Conservation (phyloP, 2,888 invertebrate genomes). For the Drosophila tripunctata region DNA sequence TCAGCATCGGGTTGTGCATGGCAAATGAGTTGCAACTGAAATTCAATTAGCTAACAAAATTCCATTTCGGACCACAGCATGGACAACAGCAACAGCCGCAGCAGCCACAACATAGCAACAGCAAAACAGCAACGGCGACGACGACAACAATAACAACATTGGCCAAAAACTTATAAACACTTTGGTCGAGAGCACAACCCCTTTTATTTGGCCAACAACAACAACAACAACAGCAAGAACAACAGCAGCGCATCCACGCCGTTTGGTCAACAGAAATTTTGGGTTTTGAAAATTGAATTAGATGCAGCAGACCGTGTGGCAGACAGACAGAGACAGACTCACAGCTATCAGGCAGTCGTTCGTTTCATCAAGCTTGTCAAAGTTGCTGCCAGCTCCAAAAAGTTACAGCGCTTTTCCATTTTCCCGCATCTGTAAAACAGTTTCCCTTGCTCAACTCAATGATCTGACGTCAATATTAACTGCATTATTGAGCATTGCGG, state of each 20-base stretch:
- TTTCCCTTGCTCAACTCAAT: slow-evolving; percentile 6
- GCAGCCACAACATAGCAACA: slow-evolving; percentile 43
- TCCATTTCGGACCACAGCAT: slow-evolving; percentile 71
- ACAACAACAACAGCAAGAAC: slow-evolving; percentile 31
- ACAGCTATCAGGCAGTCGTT: slow-evolving; percentile 34
- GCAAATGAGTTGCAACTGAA: slow-evolving; percentile 80
- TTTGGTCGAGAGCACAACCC: slow-evolving; percentile 43
- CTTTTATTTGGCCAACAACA: slow-evolving; percentile 49
- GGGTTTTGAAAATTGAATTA: slow-evolving; percentile 80
- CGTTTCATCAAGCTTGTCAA: slow-evolving; percentile 59
- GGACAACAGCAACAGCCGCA: slow-evolving; percentile 49
- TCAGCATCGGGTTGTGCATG: slow-evolving; percentile 56
- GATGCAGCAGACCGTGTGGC: slow-evolving; percentile 77
- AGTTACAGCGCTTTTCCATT: not conserved
- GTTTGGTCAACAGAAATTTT: slow-evolving; percentile 78
- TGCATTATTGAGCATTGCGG: slow-evolving; percentile 79
- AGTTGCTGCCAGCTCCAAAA: slow-evolving; percentile 33
- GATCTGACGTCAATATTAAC: slow-evolving; percentile 70
- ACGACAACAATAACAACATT: slow-evolving; percentile 45
- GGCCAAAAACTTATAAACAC: slow-evolving; percentile 76
- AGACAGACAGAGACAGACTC: slow-evolving; percentile 48
- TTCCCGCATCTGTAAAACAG: not conserved
- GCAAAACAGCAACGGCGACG: slow-evolving; percentile 11
- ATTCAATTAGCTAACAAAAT: slow-evolving; percentile 79
- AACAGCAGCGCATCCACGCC: slow-evolving; percentile 57